Conservation (phyloP, 1,140 invertebrate species). For the Trachelipus rathkii region DNA sequence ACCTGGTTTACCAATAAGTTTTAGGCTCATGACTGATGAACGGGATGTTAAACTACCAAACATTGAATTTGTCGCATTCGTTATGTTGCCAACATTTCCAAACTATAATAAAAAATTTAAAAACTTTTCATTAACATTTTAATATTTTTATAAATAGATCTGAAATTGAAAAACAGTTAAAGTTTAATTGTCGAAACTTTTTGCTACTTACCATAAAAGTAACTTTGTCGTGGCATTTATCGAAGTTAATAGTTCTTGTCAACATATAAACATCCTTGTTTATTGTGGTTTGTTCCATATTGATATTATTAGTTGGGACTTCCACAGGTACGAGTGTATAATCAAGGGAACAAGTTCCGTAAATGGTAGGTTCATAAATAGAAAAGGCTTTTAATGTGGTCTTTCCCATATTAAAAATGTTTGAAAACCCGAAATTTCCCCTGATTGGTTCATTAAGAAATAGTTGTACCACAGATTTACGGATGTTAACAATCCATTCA, state of each 20-base stretch:
- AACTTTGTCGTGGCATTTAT: no score
- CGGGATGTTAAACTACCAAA: background rate
- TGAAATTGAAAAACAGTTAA: no score
- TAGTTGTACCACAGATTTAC: background rate
- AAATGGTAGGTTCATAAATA: background rate
- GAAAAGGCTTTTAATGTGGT: background rate
- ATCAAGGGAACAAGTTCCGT: background rate
- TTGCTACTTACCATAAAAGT: no score
- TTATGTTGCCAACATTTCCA: no score
- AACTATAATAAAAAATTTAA: no score
- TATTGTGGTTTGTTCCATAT: no score
- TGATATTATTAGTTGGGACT: background rate
- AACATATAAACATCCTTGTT: no score
- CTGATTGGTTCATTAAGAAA: background rate
- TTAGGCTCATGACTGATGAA: background rate
- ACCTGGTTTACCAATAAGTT: background rate
- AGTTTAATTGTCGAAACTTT: no score
- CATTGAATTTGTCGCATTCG: background rate
- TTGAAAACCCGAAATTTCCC: background rate
- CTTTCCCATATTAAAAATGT: background rate
- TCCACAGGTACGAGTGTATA: background rate
- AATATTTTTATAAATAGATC: no score
- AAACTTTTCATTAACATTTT: no score
- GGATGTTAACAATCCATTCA: background rate
- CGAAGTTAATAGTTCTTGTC: no score